Evolutionary conservation across 37 sponge, comb jelly and placozoan genomes (phyloP).

Genomic region (Crambe crambe): DNA sequence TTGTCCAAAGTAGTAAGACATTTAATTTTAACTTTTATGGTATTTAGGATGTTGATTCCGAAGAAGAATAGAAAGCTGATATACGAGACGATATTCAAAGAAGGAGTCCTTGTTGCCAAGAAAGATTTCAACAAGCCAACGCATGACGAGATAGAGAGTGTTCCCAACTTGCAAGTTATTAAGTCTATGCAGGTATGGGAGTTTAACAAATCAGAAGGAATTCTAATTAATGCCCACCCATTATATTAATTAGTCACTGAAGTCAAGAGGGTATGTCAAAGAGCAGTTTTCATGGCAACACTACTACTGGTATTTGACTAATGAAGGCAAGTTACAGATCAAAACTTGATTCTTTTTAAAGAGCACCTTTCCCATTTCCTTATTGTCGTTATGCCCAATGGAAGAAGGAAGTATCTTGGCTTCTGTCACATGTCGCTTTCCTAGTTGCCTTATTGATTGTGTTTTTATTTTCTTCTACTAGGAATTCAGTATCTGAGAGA

Average conservation of each 20-base stretch:
- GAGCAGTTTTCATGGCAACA: constrained; percentile 95
- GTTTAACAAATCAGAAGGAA: background rate
- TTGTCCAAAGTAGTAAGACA: too few relatives aligned
- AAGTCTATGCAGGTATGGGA: constrained; percentile 93
- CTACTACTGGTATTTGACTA: constrained; percentile 96
- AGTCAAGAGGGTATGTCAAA: constrained; percentile 91
- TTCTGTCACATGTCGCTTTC: background rate
- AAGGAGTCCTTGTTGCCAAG: constrained; percentile 97
- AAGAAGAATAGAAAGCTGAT: constrained; percentile 91
- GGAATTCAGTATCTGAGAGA: constrained; percentile 94
- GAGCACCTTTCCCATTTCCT: too few relatives aligned
- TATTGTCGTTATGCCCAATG: too few relatives aligned
- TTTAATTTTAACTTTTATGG: too few relatives aligned
- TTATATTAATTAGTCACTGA: constrained; percentile 63
- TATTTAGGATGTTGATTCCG: constrained; percentile 93
- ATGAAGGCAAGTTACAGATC: constrained; percentile 75
- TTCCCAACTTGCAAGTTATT: constrained; percentile 95
- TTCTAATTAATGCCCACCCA: background rate
- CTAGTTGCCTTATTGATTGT: background rate
- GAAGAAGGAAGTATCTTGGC: background rate
- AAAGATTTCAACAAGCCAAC: constrained; percentile 89
- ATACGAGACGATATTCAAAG: constrained; percentile 96
- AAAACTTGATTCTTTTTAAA: too few relatives aligned
- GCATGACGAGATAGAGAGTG: constrained; percentile 80
- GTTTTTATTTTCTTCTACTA: background rate